phyloP scores from a whole-genome alignment of 2,797 vertebrate genomes.

The Lacerta agilis region DNA sequence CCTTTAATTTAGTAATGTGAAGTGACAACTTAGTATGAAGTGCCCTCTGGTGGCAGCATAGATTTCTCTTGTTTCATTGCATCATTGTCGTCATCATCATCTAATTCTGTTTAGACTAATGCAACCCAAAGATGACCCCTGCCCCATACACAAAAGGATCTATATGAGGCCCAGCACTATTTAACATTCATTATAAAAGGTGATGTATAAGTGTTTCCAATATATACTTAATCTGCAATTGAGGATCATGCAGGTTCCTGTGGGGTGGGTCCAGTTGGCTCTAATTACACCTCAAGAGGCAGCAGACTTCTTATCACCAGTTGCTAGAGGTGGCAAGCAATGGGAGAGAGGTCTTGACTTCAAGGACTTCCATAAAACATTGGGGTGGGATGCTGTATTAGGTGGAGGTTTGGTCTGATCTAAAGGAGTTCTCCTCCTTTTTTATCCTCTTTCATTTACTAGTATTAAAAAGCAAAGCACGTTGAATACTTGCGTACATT shows the following conservation, averaged over 20 bases:
- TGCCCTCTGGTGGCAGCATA: constrained; percentile 68
- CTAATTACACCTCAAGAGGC: background rate
- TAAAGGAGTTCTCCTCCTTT: background rate
- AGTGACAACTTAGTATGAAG: constrained; percentile 61
- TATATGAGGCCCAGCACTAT: background rate
- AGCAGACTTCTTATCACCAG: background rate
- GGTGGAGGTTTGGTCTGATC: background rate
- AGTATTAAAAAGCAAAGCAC: background rate
- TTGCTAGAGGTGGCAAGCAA: background rate
- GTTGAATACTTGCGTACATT: background rate
- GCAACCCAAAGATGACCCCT: background rate
- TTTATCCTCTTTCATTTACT: background rate
- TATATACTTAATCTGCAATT: background rate
- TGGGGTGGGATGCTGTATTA: background rate
- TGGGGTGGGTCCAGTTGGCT: background rate
- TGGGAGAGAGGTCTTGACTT: background rate
- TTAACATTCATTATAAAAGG: background rate
- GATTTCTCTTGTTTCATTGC: background rate
- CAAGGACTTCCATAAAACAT: background rate
- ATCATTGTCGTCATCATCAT: no score
- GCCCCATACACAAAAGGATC: no score
- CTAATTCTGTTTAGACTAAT: background rate
- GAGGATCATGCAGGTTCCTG: background rate
- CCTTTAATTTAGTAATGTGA: background rate
- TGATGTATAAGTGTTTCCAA: background rate